These are phyloP conservation scores for Aphidius ervi DNA, from an alignment of 1,140 invertebrate species.

Conservation along the genomic window DNA sequence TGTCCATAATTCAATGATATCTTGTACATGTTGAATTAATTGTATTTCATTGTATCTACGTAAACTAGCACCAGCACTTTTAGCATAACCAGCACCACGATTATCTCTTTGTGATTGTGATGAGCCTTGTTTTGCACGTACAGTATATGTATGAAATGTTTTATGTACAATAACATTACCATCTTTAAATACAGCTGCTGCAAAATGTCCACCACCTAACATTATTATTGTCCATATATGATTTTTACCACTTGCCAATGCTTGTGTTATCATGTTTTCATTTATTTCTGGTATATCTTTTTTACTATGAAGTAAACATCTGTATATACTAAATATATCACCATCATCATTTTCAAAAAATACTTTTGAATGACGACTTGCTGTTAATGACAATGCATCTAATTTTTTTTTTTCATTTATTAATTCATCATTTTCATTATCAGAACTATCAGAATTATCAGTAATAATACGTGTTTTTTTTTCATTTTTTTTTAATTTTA, in stretches of 20 bases:
- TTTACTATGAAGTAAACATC: constrained; percentile 64
- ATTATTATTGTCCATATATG: constrained; percentile 71
- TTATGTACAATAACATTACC: constrained; percentile 68
- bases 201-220: constrained; percentile 83
- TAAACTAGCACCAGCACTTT: constrained; percentile 78
- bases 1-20: constrained; percentile 68
- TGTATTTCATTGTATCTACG: constrained; percentile 74
- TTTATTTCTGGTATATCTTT: constrained; percentile 55
- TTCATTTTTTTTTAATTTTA: constrained; percentile 16
- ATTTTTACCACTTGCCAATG: constrained; percentile 41
- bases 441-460: constrained; percentile 36
- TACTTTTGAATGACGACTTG: constrained; percentile 63
- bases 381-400: constrained; percentile 50
- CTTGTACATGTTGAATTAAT: constrained; percentile 75
- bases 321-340: constrained; percentile 69
- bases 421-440: constrained; percentile 34
- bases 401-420: constrained; percentile 33
- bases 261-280: constrained; percentile 49
- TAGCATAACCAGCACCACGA: constrained; percentile 60
- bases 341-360: constrained; percentile 67
- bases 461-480: neutral
- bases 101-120: constrained; percentile 68
- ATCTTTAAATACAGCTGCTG: constrained; percentile 74
- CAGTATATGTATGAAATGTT: constrained; percentile 84
- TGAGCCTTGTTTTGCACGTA: constrained; percentile 78